These are phyloP conservation scores for Eulemur albifrons DNA, from an alignment of 2,797 vertebrate genomes.

Conservation along the genomic window DNA sequence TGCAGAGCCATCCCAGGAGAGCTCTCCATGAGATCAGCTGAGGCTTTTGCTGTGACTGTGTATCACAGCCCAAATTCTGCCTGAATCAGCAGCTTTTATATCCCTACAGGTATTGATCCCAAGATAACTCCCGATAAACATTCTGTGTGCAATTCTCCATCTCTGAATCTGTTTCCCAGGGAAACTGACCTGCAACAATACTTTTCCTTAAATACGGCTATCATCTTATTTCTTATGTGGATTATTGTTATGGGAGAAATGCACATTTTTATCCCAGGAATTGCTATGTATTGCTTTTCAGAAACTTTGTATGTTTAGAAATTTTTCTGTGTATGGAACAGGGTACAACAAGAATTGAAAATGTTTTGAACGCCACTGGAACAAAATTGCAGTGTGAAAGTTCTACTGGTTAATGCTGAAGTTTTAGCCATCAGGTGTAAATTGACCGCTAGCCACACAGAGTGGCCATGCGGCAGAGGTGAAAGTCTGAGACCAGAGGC, in stretches of 20 bases:
- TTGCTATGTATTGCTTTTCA: background rate
- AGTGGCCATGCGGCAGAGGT: background rate
- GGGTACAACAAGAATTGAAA: background rate
- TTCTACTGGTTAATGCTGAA: background rate
- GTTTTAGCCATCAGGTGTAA: conserved; percentile 65
- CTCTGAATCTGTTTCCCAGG: background rate
- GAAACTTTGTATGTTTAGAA: background rate
- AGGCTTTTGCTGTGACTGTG: background rate
- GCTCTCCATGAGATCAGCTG: background rate
- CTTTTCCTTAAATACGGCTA: background rate
- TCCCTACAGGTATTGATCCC: background rate
- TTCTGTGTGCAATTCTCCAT: background rate
- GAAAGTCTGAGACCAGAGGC: background rate
- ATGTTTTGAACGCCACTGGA: background rate
- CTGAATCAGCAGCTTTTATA: background rate
- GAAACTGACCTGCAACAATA: background rate
- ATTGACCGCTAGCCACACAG: background rate
- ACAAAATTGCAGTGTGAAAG: background rate
- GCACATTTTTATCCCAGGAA: background rate
- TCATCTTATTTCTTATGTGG: background rate
- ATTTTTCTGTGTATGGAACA: background rate
- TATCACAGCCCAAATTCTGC: background rate
- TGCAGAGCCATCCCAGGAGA: background rate
- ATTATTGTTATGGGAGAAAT: background rate
- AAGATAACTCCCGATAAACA: background rate